These are phyloP conservation scores for Drosophila incognita DNA, from an alignment of 2,888 invertebrate species.

Conservation along the genomic window DNA sequence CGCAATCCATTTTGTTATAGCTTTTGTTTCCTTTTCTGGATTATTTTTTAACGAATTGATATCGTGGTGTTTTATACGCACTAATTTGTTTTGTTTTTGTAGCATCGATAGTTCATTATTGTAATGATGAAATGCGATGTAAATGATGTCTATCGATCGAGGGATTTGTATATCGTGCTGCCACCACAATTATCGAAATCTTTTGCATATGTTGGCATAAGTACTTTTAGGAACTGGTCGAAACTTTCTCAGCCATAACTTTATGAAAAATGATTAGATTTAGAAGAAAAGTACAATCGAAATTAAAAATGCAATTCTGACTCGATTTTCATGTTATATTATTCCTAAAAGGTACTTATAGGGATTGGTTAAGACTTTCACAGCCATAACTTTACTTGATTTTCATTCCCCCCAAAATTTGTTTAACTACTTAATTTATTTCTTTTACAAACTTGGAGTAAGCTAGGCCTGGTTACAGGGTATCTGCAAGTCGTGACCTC, in stretches of 20 bases:
- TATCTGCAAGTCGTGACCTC: background rate
- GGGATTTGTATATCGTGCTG: background rate
- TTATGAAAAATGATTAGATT: accelerated
- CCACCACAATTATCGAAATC: background rate
- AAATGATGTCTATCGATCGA: background rate
- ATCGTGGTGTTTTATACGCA: background rate
- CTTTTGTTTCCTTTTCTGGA: conserved; percentile 9
- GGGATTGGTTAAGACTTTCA: no score
- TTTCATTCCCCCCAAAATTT: background rate
- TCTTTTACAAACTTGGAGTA: background rate
- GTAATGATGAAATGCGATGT: background rate
- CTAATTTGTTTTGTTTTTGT: background rate
- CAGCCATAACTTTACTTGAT: background rate
- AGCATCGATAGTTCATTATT: background rate
- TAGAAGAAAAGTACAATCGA: no score
- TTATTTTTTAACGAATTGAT: no score
- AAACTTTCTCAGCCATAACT: background rate
- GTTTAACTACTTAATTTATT: background rate
- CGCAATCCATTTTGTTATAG: conserved; percentile 88
- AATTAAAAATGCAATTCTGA: no score
- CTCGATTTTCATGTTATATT: no score
- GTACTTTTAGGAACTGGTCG: background rate
- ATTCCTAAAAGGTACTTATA: no score
- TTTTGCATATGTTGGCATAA: background rate
- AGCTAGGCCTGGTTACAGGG: background rate